Evolutionary conservation across 2,888 invertebrate species (phyloP), one percentile per base, ranked within the genome.

Genomic region (Gisinianus flammeolus): DNA sequence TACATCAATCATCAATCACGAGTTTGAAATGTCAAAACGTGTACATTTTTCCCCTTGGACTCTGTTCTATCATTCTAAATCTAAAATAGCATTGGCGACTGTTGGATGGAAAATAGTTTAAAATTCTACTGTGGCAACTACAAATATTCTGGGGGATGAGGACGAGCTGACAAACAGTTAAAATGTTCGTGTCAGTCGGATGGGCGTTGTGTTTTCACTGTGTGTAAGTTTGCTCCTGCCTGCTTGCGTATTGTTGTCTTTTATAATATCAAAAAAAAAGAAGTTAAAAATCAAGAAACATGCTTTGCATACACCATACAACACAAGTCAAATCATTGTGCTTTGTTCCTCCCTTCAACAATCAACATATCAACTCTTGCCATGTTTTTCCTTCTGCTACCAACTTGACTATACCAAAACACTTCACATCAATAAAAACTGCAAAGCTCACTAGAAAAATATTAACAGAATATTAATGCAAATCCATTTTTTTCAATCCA

Each of bases 171-270:
- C 5, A 22, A 62, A 58, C 8, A 58, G 8, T 22, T n/a, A 22
- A 24, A 58, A 58, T 24, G 26, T 28, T 67, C 67, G 1, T 33
- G 28, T 30, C 8, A n/a, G 33, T 67, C 33, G 33, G 67, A 67
- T 67, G 67, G 67, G 67, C 67, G 67, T 67, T 67, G 67, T 33
- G 12, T 67, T 26, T 4, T 33, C 19, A 67, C n/a, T 8, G 8
- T 67, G 33, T 30, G 4, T 10, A 2, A 6, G 5, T 58, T 58
- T 58, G 24, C 62, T n/a, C 54, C 26, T 28, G 28, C 16, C 62
- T 62, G 58, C 28, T 4, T 28, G 22, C 28, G 6, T 26, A 22
- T 58, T n/a, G 3, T n/a, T 24, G 58, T 58, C 8, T 58, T 8
- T 2, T 10, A 22, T 8, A n/a, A n/a, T n/a, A n/a, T 56, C 19